Conservation (phyloP, 2,888 invertebrate genomes). For the Tinea trinotella region DNA sequence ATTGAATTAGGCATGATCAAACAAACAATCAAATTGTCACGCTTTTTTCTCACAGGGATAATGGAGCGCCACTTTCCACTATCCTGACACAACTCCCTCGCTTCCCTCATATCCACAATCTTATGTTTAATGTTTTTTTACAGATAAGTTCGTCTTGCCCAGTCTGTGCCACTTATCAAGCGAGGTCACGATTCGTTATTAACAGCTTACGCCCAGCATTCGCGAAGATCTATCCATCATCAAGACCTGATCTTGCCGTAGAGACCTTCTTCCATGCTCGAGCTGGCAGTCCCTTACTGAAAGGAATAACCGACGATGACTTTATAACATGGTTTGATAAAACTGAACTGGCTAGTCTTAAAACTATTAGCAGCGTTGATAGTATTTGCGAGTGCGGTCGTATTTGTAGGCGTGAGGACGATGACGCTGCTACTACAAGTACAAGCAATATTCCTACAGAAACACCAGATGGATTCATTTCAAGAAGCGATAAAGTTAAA, state of each 20-base stretch:
- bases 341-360: slow-evolving; percentile 62
- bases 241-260: slow-evolving; percentile 74
- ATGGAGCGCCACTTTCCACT: too few relatives aligned
- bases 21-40: too few relatives aligned
- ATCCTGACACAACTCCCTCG: too few relatives aligned
- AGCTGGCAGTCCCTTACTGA: slow-evolving; percentile 71
- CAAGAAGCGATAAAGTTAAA: not conserved
- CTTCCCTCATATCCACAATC: too few relatives aligned
- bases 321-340: slow-evolving; percentile 78
- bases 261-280: slow-evolving; percentile 76
- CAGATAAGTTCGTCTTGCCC: slow-evolving; percentile 74
- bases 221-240: slow-evolving; percentile 75
- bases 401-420: slow-evolving; percentile 59
- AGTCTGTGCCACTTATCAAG: slow-evolving; percentile 75
- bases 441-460: slow-evolving; percentile 2
- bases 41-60: too few relatives aligned
- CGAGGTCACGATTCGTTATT: slow-evolving; percentile 72
- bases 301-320: slow-evolving; percentile 76
- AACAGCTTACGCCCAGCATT: slow-evolving; percentile 75
- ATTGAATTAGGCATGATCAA: not conserved
- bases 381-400: slow-evolving; percentile 70
- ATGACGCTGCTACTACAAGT: slow-evolving; percentile 8
- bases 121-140: slow-evolving; percentile 18
- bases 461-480: not conserved
- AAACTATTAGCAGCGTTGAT: slow-evolving; percentile 56